Evolutionary conservation across 2,888 invertebrate genomes (phyloP).

Genomic region (Aleiodes alternator): DNA sequence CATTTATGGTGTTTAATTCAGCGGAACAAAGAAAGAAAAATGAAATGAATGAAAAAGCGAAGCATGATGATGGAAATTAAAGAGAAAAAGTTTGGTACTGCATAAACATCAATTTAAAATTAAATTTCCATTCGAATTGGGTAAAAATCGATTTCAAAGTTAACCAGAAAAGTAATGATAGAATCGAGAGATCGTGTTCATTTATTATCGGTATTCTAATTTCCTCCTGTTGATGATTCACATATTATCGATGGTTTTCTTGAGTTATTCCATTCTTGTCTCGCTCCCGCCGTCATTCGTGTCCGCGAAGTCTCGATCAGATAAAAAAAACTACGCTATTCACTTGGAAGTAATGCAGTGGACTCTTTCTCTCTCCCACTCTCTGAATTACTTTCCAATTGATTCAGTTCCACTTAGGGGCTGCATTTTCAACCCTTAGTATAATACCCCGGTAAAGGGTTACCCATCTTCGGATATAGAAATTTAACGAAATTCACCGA

Average conservation of each 20-base stretch:
- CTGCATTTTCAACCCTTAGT: constrained; percentile 28
- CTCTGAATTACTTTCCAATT: background rate
- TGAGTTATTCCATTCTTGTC: background rate
- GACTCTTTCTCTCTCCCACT: background rate
- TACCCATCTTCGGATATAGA: constrained; percentile 48
- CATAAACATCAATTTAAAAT: constrained; percentile 43
- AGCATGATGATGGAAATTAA: background rate
- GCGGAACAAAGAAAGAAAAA: background rate
- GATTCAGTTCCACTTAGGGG: constrained; percentile 31
- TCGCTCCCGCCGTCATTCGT: too few relatives aligned
- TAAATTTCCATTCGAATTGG: constrained; percentile 18
- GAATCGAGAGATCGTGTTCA: constrained; percentile 13
- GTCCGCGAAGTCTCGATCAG: too few relatives aligned
- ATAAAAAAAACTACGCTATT: constrained; percentile 27
- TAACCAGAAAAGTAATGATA: background rate
- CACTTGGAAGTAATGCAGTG: constrained; percentile 23
- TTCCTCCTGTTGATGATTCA: constrained; percentile 4
- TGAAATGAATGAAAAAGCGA: background rate
- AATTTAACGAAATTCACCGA: constrained; percentile 43
- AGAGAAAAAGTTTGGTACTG: constrained; percentile 6
- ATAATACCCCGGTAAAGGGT: constrained; percentile 46
- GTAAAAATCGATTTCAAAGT: constrained; percentile 26
- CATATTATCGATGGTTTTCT: background rate
- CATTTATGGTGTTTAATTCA: constrained; percentile 4
- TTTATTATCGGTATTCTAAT: background rate